phyloP scores from a whole-genome alignment of 1,140 invertebrate species.

The Chelonus insularis region DNA sequence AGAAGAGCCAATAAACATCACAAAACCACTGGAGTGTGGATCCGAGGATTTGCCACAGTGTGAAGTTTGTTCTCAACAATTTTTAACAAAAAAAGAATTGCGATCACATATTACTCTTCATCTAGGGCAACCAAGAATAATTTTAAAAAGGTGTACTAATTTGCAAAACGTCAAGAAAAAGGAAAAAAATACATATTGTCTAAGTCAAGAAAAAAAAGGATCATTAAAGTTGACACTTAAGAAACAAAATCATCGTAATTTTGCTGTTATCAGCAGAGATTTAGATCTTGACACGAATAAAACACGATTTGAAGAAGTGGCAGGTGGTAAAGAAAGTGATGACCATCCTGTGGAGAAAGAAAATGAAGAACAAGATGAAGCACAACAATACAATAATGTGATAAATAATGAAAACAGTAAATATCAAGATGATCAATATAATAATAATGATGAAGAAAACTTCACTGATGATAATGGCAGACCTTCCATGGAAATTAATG shows the following conservation, averaged over 20 bases:
- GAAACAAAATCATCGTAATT: constrained; percentile 49
- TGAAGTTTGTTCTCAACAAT: constrained; percentile 51
- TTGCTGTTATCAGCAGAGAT: constrained; percentile 52
- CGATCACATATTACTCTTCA: constrained; percentile 47
- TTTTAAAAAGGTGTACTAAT: constrained; percentile 48
- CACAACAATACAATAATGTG: constrained; percentile 47
- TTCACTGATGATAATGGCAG: constrained; percentile 50
- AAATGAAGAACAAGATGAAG: constrained; percentile 44
- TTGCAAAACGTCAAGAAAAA: constrained; percentile 43
- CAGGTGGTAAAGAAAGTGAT: constrained; percentile 48
- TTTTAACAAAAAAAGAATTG: constrained; percentile 48
- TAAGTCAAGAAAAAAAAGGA: constrained; percentile 46
- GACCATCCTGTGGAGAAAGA: constrained; percentile 38
- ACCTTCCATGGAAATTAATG: constrained; percentile 51
- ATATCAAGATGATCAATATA: constrained; percentile 47
- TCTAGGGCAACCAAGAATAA: constrained; percentile 48
- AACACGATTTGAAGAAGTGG: constrained; percentile 44
- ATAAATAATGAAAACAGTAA: constrained; percentile 30
- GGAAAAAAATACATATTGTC: constrained; percentile 44
- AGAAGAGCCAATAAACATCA: constrained; percentile 39
- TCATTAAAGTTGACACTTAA: constrained; percentile 52
- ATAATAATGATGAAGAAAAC: constrained; percentile 42
- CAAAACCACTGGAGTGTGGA: constrained; percentile 34
- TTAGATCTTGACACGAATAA: constrained; percentile 32
- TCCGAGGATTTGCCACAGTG: constrained; percentile 37